phyloP scores from a whole-genome alignment of 2,888 invertebrate species.

The Latrodectus elegans region DNA sequence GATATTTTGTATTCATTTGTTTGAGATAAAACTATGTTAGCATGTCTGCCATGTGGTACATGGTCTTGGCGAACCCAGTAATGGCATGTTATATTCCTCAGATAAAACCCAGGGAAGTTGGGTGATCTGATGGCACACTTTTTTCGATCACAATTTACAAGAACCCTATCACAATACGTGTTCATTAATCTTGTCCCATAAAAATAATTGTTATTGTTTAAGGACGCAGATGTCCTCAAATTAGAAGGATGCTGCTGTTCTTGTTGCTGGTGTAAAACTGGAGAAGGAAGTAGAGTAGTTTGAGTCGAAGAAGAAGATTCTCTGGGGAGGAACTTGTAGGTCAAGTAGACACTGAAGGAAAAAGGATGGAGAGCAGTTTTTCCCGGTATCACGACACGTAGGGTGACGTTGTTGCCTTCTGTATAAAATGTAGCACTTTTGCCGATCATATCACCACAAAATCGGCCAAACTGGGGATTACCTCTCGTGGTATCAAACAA shows the following conservation, averaged over 20 bases:
- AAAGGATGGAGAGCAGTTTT: slow-evolving; percentile 82
- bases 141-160: slow-evolving; percentile 84
- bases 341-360: slow-evolving; percentile 81
- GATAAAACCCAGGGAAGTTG: slow-evolving; percentile 91
- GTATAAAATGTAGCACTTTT: slow-evolving; percentile 67
- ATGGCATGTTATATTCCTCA: slow-evolving; percentile 90
- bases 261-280: slow-evolving; percentile 17
- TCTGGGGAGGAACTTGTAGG: slow-evolving; percentile 73
- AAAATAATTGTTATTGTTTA: slow-evolving; percentile 79
- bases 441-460: slow-evolving; percentile 69
- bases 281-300: background rate
- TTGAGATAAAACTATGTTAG: slow-evolving; percentile 84
- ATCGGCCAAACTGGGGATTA: slow-evolving; percentile 62
- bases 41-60: slow-evolving; percentile 88
- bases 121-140: slow-evolving; percentile 88
- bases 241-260: slow-evolving; percentile 50
- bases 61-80: slow-evolving; percentile 81
- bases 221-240: slow-evolving; percentile 25
- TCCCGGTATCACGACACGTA: slow-evolving; percentile 80
- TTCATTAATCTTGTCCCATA: slow-evolving; percentile 63
- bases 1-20: slow-evolving; percentile 84
- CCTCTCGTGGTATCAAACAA: slow-evolving; percentile 59
- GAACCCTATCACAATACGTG: slow-evolving; percentile 82
- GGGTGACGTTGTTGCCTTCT: slow-evolving; percentile 85
- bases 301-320: background rate